Evolutionary conservation across 2,888 invertebrate genomes (phyloP).

Genomic region (Caenorhabditis japonica): DNA sequence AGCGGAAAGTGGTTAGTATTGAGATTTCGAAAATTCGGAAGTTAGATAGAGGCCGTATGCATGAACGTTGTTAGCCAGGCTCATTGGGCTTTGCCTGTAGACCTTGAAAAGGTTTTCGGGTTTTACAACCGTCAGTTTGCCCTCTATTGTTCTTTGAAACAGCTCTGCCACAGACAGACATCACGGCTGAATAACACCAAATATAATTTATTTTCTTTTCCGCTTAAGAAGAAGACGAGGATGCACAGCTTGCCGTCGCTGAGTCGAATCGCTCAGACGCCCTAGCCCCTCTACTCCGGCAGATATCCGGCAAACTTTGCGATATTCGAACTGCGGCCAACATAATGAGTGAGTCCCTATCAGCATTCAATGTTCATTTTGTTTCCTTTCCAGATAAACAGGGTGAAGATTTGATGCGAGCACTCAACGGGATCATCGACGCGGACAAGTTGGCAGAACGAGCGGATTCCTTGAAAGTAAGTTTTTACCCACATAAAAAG

Average conservation of each 20-base stretch:
- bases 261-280: constrained; percentile 46
- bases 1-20: constrained; percentile 80
- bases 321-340: constrained; percentile 93
- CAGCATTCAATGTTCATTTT: background rate
- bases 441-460: constrained; percentile 89
- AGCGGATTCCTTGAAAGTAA: constrained; percentile 87
- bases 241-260: constrained; percentile 53
- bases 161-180: no score
- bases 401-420: constrained; percentile 57
- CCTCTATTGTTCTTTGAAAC: no score
- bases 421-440: constrained; percentile 40
- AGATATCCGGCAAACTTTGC: constrained; percentile 86
- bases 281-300: constrained; percentile 78
- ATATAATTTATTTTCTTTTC: constrained; percentile 11
- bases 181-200: background rate
- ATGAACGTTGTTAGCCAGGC: no score
- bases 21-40: background rate
- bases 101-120: no score
- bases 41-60: no score
- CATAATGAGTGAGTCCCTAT: constrained; percentile 82
- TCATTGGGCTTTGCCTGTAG: no score
- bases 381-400: constrained; percentile 65
- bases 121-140: no score
- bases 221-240: constrained; percentile 72
- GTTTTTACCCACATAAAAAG: constrained; percentile 9